These are phyloP conservation scores for Gymnoscopelus microlampas DNA, from an alignment of 2,797 vertebrate genomes.

Conservation along the genomic window DNA sequence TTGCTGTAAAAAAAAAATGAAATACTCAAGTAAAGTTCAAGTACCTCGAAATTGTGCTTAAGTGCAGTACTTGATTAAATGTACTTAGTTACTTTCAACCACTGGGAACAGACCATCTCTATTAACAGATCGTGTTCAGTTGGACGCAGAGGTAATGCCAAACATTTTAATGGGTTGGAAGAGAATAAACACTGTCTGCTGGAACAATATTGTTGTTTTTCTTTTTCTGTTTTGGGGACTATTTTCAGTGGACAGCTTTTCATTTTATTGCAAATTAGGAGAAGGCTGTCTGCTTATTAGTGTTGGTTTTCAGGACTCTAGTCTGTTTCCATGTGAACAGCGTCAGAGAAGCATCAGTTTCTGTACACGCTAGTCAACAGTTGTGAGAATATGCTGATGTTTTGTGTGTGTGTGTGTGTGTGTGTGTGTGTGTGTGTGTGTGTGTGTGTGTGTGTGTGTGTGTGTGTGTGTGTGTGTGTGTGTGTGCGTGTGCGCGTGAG, in stretches of 20 bases:
- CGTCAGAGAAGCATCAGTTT: background rate
- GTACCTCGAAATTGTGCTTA: no score
- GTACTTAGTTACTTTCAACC: no score
- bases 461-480: no score
- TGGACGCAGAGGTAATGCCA: slow-evolving; percentile 7
- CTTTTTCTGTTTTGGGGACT: slow-evolving; percentile 9
- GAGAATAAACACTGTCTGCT: slow-evolving; percentile 24
- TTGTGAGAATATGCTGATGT: no score
- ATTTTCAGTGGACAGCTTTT: slow-evolving; percentile 6
- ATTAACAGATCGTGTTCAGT: no score
- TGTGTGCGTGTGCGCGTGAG: background rate
- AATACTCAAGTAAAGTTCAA: no score
- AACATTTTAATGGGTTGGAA: slow-evolving; percentile 35
- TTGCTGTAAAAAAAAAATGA: no score
- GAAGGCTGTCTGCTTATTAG: slow-evolving; percentile 2
- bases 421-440: no score
- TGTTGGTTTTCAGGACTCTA: background rate
- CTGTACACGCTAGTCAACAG: background rate
- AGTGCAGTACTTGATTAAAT: no score
- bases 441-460: slow-evolving; percentile 5
- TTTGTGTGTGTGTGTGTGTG: no score
- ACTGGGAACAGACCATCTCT: no score
- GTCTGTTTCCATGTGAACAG: background rate
- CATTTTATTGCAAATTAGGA: slow-evolving; percentile 3
- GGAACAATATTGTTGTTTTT: slow-evolving; percentile 27